Base-by-base conservation (phyloP, 2,113 vertebrate genomes). In the Bufo bufo region DNA sequence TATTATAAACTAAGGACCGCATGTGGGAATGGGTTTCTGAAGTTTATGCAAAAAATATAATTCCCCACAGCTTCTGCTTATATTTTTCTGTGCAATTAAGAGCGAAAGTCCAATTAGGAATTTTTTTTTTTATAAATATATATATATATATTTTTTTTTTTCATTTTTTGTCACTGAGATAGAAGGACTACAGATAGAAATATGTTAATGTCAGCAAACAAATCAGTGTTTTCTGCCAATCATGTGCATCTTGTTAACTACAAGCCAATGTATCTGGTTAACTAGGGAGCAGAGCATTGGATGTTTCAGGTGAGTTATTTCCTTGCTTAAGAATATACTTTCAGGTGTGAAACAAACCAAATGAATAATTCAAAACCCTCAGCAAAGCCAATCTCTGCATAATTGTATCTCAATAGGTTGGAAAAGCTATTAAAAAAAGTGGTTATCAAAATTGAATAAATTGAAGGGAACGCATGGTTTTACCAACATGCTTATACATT, bases 401-500 rank as follows among this genome's bases (percentile, higher is more conserved):
- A 95, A 91, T 89, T 92, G 86, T 90, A 92, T 92, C 93, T 94
- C 93, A 92, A 92, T 94, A 92, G 92, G 91, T 93, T 95, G 94
- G 94, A 89, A 95, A 86, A 85, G 92, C 91, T 66, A 95, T 96
- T 96, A 95, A 94, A 94, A 94, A 92, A 93, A 92, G 93, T 93
- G 92, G 92, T 91, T 94, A 94, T 94, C 92, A 93, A 90, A 92
- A 93, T 92, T 91, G 93, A 92, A 88, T 93, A 93, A 94, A 91
- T 94, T 92, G 92, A 93, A 91, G 92, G 92, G 90, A 93, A 94
- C 92, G 94, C 92, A 92, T 89, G 91, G 91, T 92, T 95, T 94
- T 93, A 94, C 93, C 94, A 94, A 95, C 93, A 95, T 95, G 93
- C 96, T 96, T 96, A 95, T 95, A 96, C 94, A 96, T 97, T 97